Evolutionary conservation across 2,888 invertebrate species (phyloP).

Genomic region (Xylophagus ater): DNA sequence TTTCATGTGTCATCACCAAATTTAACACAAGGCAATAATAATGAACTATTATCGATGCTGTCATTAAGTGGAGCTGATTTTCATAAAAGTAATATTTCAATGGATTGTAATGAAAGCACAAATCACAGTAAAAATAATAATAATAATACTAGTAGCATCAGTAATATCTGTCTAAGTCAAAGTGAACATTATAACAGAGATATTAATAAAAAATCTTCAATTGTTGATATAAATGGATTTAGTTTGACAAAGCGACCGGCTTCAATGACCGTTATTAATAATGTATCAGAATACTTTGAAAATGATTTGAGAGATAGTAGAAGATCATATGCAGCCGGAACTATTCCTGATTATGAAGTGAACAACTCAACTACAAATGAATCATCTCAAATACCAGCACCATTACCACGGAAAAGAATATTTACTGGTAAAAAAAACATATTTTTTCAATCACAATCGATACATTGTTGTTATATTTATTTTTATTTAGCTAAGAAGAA

Average conservation of each 20-base stretch:
- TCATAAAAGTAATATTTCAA: conserved; percentile 19
- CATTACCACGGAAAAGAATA: conserved; percentile 32
- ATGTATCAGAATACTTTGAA: conserved; percentile 11
- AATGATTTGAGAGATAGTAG: conserved; percentile 11
- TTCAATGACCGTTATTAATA: conserved; percentile 18
- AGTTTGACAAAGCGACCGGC: conserved; percentile 15
- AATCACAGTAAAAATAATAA: conserved; percentile 20
- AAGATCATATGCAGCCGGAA: conserved; percentile 16
- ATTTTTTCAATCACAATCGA: neutral
- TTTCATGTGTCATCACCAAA: conserved; percentile 36
- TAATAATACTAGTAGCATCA: conserved; percentile 2
- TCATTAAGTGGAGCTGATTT: conserved; percentile 15
- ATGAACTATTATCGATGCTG: too few species aligned
- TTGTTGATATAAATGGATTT: too few species aligned
- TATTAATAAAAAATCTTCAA: too few species aligned
- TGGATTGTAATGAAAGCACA: conserved; percentile 33
- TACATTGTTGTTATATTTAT: neutral
- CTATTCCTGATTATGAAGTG: conserved; percentile 22
- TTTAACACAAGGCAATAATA: conserved; percentile 20
- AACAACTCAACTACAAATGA: conserved; percentile 16
- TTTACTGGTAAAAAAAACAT: conserved; percentile 15
- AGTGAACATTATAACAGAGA: too few species aligned
- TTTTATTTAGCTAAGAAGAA: conserved; percentile 25
- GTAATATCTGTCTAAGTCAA: too few species aligned
- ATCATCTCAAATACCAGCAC: conserved; percentile 26